These are phyloP conservation scores for Leontopithecus rosalia DNA, from an alignment of 2,797 vertebrate species.

Conservation along the genomic window DNA sequence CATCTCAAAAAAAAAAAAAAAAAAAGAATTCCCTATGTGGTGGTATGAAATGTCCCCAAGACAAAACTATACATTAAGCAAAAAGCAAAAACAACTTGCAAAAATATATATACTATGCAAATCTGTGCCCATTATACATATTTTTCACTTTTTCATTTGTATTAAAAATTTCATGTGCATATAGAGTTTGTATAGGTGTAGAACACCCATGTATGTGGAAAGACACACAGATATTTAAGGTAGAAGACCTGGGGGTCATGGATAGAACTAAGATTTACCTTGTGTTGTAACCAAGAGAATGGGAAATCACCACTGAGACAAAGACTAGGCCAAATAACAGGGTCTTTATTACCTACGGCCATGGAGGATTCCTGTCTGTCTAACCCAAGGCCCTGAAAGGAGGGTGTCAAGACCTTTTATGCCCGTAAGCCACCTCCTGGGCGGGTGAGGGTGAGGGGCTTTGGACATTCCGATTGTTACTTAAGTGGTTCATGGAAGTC, in stretches of 20 bases:
- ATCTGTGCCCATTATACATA: neutral
- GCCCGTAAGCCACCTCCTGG: too few relatives aligned
- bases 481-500: too few relatives aligned
- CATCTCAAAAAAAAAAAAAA: too few relatives aligned
- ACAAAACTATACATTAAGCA: neutral
- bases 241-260: neutral
- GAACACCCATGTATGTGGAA: neutral
- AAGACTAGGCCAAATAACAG: too few relatives aligned
- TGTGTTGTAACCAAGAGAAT: neutral
- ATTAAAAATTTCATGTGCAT: neutral
- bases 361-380: too few relatives aligned
- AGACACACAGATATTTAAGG: neutral
- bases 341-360: too few relatives aligned
- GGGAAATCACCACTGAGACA: too few relatives aligned
- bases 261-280: neutral
- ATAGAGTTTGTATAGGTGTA: neutral
- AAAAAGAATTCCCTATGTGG: neutral
- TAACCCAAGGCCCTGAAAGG: too few relatives aligned
- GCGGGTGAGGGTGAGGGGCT: too few relatives aligned
- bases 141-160: neutral
- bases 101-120: neutral
- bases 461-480: too few relatives aligned
- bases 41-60: neutral
- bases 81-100: neutral
- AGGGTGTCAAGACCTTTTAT: too few relatives aligned